Base-by-base conservation (phyloP, 1,140 invertebrate species). In the Drosophila parabipectinata region DNA sequence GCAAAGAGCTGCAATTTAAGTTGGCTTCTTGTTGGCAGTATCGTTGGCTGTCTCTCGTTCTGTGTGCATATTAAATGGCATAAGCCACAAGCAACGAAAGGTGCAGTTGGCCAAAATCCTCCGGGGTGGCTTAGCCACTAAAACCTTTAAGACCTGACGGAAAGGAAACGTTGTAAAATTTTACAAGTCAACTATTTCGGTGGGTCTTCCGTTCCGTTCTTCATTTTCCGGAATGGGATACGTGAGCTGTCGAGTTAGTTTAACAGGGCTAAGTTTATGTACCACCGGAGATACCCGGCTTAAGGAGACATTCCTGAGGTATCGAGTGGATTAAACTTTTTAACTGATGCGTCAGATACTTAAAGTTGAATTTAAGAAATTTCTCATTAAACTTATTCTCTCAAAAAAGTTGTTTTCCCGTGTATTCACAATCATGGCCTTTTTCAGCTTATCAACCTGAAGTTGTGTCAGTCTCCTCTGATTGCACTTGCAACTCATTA, bases 61-160 rank as follows among this genome's bases (percentile, higher is more conserved):
- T 63, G 55, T 85, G 74, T 85, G 82, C 82, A 85, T 85, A 90
- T 90, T 90, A 90, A 90, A 90, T 90, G 81, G 73, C 82, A 83
- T 87, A 87, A 87, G 82, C 82, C 83, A 88, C 72, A 64, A 64
- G 78, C 77, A 82, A 63, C 69, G 72, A 57, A 64, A 63, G 71
- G 59, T 63, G 68, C 68, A 72, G 48, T 69, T 54, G 62, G 44
- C 61, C 61, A 37, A 48, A 69, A 69, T 69, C 66, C 66, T 50
- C 8, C 30, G 63, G 66, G 66, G 54, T 69, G 63, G 79, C 81
- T 85, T 85, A 85, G 82, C 74, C 52, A 69, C 69, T 88, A 85
- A 85, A 87, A 88, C 82, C 82, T 85, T 85, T 85, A 85, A 85
- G 82, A 85, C 80, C 68, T 89, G 79, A 78, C 77, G 79, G 83